Evolutionary conservation across 2,113 vertebrate genomes (phyloP).

Genomic region (Megaceryle torquata): DNA sequence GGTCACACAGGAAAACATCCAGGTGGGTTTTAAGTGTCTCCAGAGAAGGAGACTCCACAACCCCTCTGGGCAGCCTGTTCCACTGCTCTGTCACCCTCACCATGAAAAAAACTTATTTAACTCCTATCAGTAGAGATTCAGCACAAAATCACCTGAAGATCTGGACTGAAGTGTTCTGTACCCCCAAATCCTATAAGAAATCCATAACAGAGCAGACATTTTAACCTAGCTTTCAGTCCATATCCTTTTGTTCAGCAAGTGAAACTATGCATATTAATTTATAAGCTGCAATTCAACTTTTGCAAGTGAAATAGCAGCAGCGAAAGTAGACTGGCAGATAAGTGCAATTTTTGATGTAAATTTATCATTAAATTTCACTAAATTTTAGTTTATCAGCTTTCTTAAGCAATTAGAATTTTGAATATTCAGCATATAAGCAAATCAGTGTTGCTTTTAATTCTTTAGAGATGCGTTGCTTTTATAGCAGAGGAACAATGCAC

Average conservation of each 20-base stretch:
- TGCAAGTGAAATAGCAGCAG: not conserved
- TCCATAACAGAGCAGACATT: not conserved
- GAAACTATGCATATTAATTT: not conserved
- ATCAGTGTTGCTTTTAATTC: conserved; percentile 10
- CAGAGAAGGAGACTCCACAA: too few relatives aligned
- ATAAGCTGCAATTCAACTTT: not conserved
- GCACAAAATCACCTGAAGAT: not conserved
- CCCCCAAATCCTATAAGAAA: not conserved
- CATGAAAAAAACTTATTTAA: not conserved
- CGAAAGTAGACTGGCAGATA: not conserved
- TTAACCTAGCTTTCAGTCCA: not conserved
- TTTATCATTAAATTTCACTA: not conserved
- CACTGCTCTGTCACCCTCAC: too few relatives aligned
- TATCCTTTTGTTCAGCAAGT: not conserved
- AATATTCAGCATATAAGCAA: conserved; percentile 4
- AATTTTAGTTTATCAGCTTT: not conserved
- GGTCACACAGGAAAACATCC: too few relatives aligned
- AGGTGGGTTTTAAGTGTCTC: too few relatives aligned
- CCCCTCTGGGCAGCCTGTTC: too few relatives aligned
- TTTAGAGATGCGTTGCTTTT: not conserved
- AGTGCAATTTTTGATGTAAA: not conserved
- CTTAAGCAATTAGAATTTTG: not conserved
- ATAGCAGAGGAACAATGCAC: not conserved
- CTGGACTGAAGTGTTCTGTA: not conserved
- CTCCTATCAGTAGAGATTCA: not conserved